A percentile compares a stretch with the other conserved stretches of the same genome.
Conservation (phyloP, 2,888 invertebrate genomes). For the Tachina fera region DNA sequence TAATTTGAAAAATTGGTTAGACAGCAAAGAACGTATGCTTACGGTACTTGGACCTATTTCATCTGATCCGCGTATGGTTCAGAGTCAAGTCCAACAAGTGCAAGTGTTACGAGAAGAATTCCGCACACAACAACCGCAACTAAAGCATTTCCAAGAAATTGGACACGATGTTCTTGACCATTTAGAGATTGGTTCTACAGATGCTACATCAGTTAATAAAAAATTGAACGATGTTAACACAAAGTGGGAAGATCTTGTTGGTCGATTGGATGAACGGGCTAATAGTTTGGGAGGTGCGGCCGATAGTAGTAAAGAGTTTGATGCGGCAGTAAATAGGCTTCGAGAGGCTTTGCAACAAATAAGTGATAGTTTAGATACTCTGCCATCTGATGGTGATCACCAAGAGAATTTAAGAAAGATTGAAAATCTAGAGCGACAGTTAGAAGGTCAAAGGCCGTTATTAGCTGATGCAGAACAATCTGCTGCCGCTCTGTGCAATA, state of each 20-base stretch:
- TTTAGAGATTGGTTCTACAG: conserved; percentile 84
- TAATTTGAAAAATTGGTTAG: conserved; percentile 93
- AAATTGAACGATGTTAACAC: conserved; percentile 89
- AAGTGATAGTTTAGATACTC: conserved; percentile 92
- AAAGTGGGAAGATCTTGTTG: conserved; percentile 92
- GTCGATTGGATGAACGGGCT: conserved; percentile 93
- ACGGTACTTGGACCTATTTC: conserved; percentile 97
- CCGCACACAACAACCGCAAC: conserved; percentile 94
- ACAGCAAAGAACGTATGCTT: conserved; percentile 97
- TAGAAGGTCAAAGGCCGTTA: conserved; percentile 94
- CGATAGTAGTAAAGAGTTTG: conserved; percentile 96
- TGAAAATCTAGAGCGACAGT: conserved; percentile 92
- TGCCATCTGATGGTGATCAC: conserved; percentile 91
- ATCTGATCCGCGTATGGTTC: conserved; percentile 96
- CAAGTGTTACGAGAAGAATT: conserved; percentile 98
- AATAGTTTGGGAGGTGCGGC: conserved; percentile 94
- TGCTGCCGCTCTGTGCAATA: conserved; percentile 93
- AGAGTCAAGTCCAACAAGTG: conserved; percentile 97
- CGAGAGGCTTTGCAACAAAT: conserved; percentile 94
- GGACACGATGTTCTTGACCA: conserved; percentile 89
- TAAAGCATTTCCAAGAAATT: conserved; percentile 92
- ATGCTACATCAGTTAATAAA: conserved; percentile 87
- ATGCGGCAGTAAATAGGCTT: conserved; percentile 92
- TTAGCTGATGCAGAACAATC: conserved; percentile 95
- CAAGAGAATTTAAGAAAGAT: conserved; percentile 94